Conservation (phyloP, 2,888 invertebrate species). For the Drosophila pegasa region DNA sequence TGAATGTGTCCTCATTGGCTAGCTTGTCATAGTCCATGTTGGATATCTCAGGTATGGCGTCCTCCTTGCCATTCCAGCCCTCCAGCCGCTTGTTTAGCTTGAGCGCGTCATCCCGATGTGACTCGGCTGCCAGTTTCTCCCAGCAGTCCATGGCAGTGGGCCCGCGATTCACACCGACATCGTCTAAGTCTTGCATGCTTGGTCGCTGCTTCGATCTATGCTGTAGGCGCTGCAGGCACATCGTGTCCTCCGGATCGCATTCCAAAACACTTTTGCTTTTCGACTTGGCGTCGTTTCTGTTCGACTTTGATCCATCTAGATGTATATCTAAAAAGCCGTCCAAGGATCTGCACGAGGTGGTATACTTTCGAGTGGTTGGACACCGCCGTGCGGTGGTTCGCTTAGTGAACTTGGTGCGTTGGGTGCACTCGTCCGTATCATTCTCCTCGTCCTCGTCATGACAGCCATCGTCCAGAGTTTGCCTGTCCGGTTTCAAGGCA, state of each 20-base stretch:
- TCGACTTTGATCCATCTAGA: constrained; percentile 10
- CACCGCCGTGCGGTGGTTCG: constrained; percentile 33
- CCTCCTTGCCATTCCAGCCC: constrained; percentile 28
- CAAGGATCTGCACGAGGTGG: constrained; percentile 15
- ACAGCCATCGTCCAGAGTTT: constrained; percentile 25
- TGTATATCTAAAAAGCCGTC: constrained; percentile 31
- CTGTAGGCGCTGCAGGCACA: constrained; percentile 48
- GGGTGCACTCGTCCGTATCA: constrained; percentile 34
- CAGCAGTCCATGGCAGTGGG: constrained; percentile 17
- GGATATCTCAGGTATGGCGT: constrained; percentile 10
- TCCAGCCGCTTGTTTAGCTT: constrained; percentile 26
- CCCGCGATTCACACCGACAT: constrained; percentile 1
- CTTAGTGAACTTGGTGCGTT: constrained; percentile 36
- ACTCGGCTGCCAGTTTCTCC: constrained; percentile 30
- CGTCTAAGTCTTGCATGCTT: constrained; percentile 17
- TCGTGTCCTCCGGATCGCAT: constrained; percentile 49
- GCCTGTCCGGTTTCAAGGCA: constrained; percentile 11
- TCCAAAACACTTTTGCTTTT: constrained; percentile 33
- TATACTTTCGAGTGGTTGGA: constrained; percentile 16
- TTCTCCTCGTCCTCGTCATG: constrained; percentile 56
- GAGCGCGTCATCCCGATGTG: constrained; percentile 13
- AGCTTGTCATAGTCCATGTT: constrained; percentile 38
- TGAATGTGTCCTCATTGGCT: constrained; percentile 3
- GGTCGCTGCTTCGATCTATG: constrained; percentile 13
- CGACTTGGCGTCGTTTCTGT: not conserved